phyloP scores from a whole-genome alignment of 2,797 vertebrate species.

The Myripristis murdjan region DNA sequence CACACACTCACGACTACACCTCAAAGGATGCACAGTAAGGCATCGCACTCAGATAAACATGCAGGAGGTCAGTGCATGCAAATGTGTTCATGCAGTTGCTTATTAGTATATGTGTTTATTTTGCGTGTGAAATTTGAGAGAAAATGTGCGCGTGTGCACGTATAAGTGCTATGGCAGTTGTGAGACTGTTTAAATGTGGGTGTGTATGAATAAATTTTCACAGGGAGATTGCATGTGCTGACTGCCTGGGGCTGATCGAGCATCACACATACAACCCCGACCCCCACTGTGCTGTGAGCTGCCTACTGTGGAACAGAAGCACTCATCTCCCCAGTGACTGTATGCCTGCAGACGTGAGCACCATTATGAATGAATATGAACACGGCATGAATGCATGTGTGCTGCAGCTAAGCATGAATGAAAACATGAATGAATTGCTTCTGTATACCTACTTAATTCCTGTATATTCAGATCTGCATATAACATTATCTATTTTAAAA shows the following conservation, averaged over 20 bases:
- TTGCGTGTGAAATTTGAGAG: background rate
- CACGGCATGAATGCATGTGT: conserved; percentile 1
- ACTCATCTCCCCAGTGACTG: conserved; percentile 44
- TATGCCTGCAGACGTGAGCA: conserved; percentile 24
- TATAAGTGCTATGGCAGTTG: conserved; percentile 2
- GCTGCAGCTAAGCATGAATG: conserved; percentile 27
- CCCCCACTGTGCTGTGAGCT: conserved; percentile 30
- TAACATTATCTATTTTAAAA: conserved; percentile 5
- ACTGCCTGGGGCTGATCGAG: conserved; percentile 29
- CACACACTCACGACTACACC: no score
- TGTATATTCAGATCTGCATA: conserved; percentile 7
- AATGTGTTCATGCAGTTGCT: no score
- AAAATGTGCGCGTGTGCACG: background rate
- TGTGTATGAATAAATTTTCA: conserved; percentile 28
- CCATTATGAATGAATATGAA: conserved; percentile 35
- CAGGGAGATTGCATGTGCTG: conserved; percentile 34
- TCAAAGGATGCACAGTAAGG: no score
- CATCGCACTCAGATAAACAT: no score
- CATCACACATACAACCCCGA: conserved; percentile 33
- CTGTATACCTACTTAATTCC: background rate
- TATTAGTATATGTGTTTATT: background rate
- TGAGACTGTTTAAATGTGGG: conserved; percentile 1
- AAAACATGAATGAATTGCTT: conserved; percentile 30
- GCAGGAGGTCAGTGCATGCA: no score
- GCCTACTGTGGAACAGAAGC: conserved; percentile 43